A percentile compares a stretch with the other conserved stretches of the same genome.
Conservation (phyloP, 53 echinoderm and acorn worm genomes). For the Luidia sarsii region DNA sequence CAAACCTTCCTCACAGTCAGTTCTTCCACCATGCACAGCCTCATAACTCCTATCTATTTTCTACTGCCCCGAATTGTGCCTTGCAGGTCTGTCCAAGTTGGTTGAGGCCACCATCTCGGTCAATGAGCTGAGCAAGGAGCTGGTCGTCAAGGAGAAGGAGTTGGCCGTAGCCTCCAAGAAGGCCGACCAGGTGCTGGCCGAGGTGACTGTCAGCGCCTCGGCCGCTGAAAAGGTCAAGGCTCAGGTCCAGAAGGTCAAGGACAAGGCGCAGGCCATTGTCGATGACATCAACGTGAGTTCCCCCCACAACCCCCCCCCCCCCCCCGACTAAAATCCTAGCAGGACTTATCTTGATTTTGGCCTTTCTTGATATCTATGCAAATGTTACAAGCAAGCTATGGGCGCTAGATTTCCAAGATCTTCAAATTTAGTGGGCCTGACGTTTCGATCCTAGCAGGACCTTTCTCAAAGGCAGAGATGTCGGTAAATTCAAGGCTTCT, state of each 20-base stretch:
- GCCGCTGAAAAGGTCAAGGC: conserved; percentile 99
- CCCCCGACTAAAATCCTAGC: background rate
- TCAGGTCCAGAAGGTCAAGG: conserved; percentile 99
- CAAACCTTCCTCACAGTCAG: too few relatives aligned
- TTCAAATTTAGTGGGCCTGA: too few relatives aligned
- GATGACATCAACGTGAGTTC: conserved; percentile 95
- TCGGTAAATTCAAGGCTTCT: too few relatives aligned
- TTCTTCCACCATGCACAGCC: too few relatives aligned
- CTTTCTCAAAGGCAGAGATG: too few relatives aligned
- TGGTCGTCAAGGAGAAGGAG: conserved; percentile 97
- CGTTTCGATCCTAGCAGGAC: too few relatives aligned
- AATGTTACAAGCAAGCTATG: too few relatives aligned
- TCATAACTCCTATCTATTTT: too few relatives aligned
- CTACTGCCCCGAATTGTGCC: too few relatives aligned
- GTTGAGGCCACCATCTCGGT: conserved; percentile 93
- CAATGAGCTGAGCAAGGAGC: conserved; percentile 98
- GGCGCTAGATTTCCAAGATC: too few relatives aligned
- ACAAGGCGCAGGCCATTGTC: conserved; percentile 98
- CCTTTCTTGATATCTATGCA: too few relatives aligned
- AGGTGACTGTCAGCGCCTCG: conserved; percentile 98
- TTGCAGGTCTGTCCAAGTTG: conserved; percentile 87
- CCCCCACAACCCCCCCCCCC: background rate
- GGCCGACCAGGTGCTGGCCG: conserved; percentile 91
- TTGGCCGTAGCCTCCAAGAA: conserved; percentile 95
- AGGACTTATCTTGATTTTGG: too few relatives aligned